Conservation (phyloP, 2,113 vertebrate genomes). For the Alethe castanea region DNA sequence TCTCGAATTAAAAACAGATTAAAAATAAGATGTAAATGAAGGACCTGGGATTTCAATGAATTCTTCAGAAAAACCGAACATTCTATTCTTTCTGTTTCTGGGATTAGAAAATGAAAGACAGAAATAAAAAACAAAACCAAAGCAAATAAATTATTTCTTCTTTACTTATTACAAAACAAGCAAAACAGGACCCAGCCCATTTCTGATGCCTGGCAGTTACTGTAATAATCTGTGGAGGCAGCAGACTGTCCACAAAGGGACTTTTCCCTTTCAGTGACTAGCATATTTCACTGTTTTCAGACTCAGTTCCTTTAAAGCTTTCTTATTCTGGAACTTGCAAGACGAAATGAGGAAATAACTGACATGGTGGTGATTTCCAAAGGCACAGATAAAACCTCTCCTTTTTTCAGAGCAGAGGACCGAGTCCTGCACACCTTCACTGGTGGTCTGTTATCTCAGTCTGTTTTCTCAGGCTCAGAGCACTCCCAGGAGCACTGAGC, state of each 20-base stretch:
- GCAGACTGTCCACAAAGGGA: neutral
- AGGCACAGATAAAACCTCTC: neutral
- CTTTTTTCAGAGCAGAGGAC: neutral
- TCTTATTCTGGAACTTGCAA: neutral
- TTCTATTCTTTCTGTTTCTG: neutral
- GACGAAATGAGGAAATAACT: conserved; percentile 37
- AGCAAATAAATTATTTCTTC: neutral
- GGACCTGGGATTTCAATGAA: neutral
- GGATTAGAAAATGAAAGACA: conserved; percentile 3
- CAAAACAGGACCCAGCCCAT: neutral
- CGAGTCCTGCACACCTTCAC: neutral
- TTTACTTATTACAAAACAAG: neutral
- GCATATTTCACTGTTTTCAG: neutral
- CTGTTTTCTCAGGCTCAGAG: neutral
- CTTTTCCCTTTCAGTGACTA: neutral
- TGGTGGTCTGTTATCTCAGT: neutral
- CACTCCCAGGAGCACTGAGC: neutral
- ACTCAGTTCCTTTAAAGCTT: conserved; percentile 43
- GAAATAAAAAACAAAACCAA: neutral
- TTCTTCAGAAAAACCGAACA: neutral
- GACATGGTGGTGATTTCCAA: neutral
- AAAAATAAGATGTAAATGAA: neutral
- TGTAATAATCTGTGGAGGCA: neutral
- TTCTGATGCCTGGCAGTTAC: neutral
- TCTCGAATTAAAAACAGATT: neutral